Evolutionary conservation across 2,888 invertebrate species (phyloP).

Genomic region (Mactromeris polynyma): DNA sequence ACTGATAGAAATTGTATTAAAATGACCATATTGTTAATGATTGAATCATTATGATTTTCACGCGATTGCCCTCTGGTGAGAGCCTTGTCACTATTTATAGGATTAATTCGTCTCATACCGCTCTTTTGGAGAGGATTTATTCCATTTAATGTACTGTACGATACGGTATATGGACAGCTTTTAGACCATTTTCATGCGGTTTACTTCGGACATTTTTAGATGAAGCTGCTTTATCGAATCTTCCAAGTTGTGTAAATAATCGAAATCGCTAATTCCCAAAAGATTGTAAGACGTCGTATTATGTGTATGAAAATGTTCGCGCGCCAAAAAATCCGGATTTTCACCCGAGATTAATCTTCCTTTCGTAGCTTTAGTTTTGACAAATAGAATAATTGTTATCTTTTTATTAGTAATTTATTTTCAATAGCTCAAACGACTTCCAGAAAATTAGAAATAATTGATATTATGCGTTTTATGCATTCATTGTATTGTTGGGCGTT

Average conservation of each 20-base stretch:
- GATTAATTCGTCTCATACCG: conserved; percentile 31
- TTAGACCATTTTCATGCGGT: neutral
- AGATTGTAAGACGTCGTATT: neutral
- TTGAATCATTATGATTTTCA: conserved; percentile 49
- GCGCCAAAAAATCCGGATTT: neutral
- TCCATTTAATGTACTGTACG: neutral
- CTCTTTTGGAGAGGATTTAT: neutral
- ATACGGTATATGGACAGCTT: neutral
- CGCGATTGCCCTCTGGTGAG: conserved; percentile 48
- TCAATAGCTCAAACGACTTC: neutral
- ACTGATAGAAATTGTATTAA: conserved; percentile 55
- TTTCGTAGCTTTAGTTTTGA: neutral
- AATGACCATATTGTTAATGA: conserved; percentile 40
- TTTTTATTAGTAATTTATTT: conserved; percentile 3
- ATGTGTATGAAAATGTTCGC: neutral
- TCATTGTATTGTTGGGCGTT: conserved; percentile 1
- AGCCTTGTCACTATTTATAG: conserved; percentile 28
- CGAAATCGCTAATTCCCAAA: neutral
- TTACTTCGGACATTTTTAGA: neutral
- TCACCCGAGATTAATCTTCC: neutral
- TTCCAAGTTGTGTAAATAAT: conserved; percentile 10
- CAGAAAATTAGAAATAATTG: conserved; percentile 11
- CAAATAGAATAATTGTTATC: conserved; percentile 22
- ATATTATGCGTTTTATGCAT: neutral
- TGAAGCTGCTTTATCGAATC: neutral